Base-by-base conservation (phyloP, 37 sponge, comb jelly and placozoan species). In the Mnemiopsis leidyi region DNA sequence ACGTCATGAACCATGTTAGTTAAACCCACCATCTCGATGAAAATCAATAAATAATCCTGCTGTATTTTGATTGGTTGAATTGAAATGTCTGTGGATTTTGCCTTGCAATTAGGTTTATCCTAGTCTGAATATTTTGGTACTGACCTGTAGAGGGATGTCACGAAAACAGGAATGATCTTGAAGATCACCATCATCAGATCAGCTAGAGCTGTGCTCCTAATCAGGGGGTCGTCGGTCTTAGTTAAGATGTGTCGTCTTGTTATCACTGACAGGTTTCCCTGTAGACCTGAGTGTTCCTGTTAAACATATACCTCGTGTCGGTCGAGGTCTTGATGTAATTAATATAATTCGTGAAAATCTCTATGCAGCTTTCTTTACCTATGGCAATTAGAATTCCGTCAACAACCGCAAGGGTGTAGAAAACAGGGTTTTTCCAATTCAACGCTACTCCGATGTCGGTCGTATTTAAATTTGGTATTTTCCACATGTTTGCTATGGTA, bases 181-280 rank as follows among this genome's bases (percentile, higher is more conserved):
- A 77, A 26, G 35, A 32, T 7, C 1, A 77, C 79, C 20, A 77
- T 34, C 1, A 77, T 21, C 0, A 77, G 35, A 34, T 77, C 79
- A 13, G 79, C 79, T 32, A 32, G 32, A 5, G 32, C 79, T 32
- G 32, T 26, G 32, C 79, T 77, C 79, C 32, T 77, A 18, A 77
- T 77, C 18, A 77, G 35, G 36, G 79, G 79, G 36, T 77, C 79
- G 35, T 77, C 79, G 3, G 79, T 77, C 36, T 77, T 77, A 2
- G 79, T 77, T 28, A 77, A 36, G 35, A 77, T 77, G 79, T 77
- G 32, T 18, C 32, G 26, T 32, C 79, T 77, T 0, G 79, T 34
- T 1, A 77, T 33, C 26, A 77, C 32, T 1, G 79, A 77, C 79
- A 77, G 9, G 79, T 77, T 77, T 36, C 79, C 79, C 1, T 77